Evolutionary conservation across 2,113 vertebrate genomes (phyloP), one percentile per base, ranked within the genome.

Genomic region (Zeus faber): DNA sequence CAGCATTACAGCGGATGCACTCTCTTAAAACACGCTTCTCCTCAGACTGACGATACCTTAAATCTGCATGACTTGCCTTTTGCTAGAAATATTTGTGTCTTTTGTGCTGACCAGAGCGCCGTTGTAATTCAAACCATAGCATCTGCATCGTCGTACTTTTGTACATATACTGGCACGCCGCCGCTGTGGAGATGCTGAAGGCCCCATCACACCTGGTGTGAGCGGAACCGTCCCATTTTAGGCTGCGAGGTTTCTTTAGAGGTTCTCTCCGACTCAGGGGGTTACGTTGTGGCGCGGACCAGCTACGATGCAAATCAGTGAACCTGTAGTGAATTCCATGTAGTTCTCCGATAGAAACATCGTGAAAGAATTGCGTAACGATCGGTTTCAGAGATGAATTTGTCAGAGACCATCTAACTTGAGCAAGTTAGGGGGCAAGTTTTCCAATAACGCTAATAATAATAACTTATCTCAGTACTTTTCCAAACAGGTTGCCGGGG

Each of bases 31-130:
- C 13, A 56, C 48, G 57, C 52, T 13, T 41, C 14, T 31, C 39
- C 16, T 11, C 2, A 55, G 25, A 62, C 44, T 29, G 46, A 64
- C 9, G 33, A 37, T 1, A 68, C 41, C 16, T 50, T 46, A 43
- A 65, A 52, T 40, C 58, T 65, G 56, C 62, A 59, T 62, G 64
- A 65, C 40, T 18, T 24, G 48, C 35, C 46, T 65, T n/a, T 57
- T 45, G 47, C 40, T 58, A 13, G 33, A 40, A 39, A 27, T 55
- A 4, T 58, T n/a, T 14, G 22, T 54, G 60, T 56, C 33, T 56
- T 45, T 13, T 54, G 39, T 39, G 0, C 29, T n/a, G n/a, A n/a
- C n/a, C n/a, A n/a, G n/a, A n/a, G n/a, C n/a, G n/a, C n/a, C n/a
- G n/a, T n/a, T n/a, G n/a, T n/a, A n/a, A n/a, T n/a, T n/a, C n/a